Evolutionary conservation across 2,888 invertebrate genomes (phyloP).

Genomic region (Spodoptera exigua): DNA sequence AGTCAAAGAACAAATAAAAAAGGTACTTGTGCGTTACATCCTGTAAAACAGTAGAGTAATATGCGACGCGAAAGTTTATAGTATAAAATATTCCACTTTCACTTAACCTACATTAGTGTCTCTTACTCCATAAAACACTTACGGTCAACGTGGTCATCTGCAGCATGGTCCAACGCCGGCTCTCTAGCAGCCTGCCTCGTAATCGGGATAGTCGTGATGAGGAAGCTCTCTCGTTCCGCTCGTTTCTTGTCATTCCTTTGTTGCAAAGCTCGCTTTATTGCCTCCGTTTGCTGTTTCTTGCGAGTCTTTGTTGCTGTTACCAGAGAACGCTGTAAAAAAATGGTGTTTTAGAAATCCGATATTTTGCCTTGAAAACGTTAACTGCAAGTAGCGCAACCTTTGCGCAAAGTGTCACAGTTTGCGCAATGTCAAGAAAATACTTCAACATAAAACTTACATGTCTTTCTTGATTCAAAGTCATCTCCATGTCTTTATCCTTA

Average conservation of each 20-base stretch:
- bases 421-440: too few relatives aligned
- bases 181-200: slow-evolving; percentile 98
- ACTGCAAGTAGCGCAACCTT: too few relatives aligned
- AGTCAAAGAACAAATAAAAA: too few relatives aligned
- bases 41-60: too few relatives aligned
- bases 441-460: slow-evolving; percentile 90
- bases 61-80: neutral
- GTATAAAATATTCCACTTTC: neutral
- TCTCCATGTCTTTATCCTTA: slow-evolving; percentile 99
- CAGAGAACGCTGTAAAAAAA: slow-evolving; percentile 92
- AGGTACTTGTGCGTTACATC: too few relatives aligned
- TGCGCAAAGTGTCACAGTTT: too few relatives aligned
- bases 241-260: slow-evolving; percentile 98
- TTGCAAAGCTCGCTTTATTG: slow-evolving; percentile 97
- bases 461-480: slow-evolving; percentile 99
- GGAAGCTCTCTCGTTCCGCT: slow-evolving; percentile 98
- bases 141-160: slow-evolving; percentile 96
- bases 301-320: slow-evolving; percentile 99
- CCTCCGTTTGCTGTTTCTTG: slow-evolving; percentile 99
- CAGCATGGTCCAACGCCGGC: slow-evolving; percentile 96
- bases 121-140: slow-evolving; percentile 42
- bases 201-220: slow-evolving; percentile 98
- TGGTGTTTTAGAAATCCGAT: neutral
- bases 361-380: too few relatives aligned
- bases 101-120: too few relatives aligned